phyloP scores from a whole-genome alignment of 2,797 vertebrate species.

The Ceryle rudis region DNA sequence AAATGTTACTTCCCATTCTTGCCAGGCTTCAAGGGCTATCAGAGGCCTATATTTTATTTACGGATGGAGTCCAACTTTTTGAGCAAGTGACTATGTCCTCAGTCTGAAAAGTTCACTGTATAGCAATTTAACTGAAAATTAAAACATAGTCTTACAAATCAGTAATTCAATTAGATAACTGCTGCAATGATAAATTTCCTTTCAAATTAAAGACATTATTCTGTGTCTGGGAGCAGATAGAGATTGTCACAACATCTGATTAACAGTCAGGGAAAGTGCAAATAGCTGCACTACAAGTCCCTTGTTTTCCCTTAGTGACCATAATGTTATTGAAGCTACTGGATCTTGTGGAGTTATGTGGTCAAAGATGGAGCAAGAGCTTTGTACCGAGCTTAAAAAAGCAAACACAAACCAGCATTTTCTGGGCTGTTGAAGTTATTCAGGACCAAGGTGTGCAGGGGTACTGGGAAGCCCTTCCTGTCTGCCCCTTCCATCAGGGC shows the following conservation, averaged over 20 bases:
- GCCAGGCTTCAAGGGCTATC: slow-evolving; percentile 28
- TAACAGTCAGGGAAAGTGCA: background rate
- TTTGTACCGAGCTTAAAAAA: background rate
- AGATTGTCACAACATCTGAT: background rate
- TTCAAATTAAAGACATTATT: background rate
- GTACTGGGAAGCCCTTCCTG: background rate
- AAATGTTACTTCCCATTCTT: slow-evolving; percentile 31
- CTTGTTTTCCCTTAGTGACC: background rate
- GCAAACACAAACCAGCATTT: background rate
- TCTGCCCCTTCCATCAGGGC: background rate
- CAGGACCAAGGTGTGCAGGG: background rate
- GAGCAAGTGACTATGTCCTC: background rate
- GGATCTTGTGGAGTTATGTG: background rate
- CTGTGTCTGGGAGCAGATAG: background rate
- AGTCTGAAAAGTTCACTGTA: slow-evolving; percentile 31
- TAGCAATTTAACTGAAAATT: background rate
- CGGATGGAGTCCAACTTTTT: slow-evolving; percentile 24
- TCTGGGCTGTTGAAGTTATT: background rate
- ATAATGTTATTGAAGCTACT: background rate
- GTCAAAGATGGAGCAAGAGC: background rate
- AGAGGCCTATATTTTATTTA: slow-evolving; percentile 71
- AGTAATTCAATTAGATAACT: slow-evolving; percentile 48
- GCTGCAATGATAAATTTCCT: background rate
- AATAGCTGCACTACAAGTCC: background rate
- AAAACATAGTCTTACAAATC: background rate